Percentiles rank a stretch among this genome's conserved stretches.
Conservation (phyloP, 92 coral and sea anemone species). For the Hydrozoanthus gracilis region DNA sequence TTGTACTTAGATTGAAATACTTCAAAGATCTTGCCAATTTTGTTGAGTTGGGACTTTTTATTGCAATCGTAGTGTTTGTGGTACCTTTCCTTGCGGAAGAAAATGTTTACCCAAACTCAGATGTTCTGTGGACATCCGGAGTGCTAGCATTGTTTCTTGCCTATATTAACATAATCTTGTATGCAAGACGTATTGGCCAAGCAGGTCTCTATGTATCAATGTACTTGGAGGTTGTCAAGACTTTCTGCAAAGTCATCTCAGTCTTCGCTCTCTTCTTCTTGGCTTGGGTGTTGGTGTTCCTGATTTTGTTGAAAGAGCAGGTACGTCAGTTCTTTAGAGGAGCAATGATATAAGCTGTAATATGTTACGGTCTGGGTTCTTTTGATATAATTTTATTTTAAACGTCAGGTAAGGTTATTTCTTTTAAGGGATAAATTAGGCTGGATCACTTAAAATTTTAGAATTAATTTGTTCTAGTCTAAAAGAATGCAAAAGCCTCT, state of each 20-base stretch:
- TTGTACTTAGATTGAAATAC: constrained; percentile 57
- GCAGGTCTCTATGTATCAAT: constrained; percentile 82
- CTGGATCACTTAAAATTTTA: too few species aligned
- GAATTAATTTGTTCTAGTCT: too few species aligned
- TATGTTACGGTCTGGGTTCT: too few species aligned
- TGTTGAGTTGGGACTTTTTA: constrained; percentile 62
- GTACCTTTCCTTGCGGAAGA: constrained; percentile 66
- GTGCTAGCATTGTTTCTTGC: constrained; percentile 66
- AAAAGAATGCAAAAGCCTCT: too few species aligned
- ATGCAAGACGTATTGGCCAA: constrained; percentile 72
- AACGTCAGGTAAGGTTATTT: too few species aligned
- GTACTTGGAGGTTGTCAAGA: constrained; percentile 83
- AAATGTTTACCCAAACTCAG: constrained; percentile 54
- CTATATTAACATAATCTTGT: constrained; percentile 62
- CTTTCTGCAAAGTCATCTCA: constrained; percentile 77
- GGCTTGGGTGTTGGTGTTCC: constrained; percentile 70
- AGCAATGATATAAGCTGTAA: not conserved
- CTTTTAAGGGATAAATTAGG: too few species aligned
- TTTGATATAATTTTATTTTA: too few species aligned
- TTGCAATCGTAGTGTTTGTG: constrained; percentile 51
- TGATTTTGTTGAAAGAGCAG: constrained; percentile 82
- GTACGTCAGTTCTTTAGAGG: constrained; percentile 48
- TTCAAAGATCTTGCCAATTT: constrained; percentile 68
- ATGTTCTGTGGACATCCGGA: constrained; percentile 72
- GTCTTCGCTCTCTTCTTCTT: constrained; percentile 71